A percentile compares a stretch with the other conserved stretches of the same genome.
Evolutionary conservation across 1,140 invertebrate genomes (phyloP).

Genomic region (Scylla paramamosain): DNA sequence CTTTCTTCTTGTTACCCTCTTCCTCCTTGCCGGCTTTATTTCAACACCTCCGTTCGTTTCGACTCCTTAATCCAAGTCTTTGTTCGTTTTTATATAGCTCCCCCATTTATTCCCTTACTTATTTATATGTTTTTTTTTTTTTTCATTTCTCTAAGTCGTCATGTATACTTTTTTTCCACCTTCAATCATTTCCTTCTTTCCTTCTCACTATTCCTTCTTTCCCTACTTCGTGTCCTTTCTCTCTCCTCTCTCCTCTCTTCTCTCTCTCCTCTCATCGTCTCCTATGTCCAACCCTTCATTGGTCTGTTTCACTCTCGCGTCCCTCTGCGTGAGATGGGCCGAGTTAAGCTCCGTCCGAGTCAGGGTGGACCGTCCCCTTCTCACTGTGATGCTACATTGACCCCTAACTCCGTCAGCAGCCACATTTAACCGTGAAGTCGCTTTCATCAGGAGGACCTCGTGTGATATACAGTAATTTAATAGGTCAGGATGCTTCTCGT

Average conservation of each 20-base stretch:
- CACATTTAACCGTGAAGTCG: slow-evolving; percentile 3
- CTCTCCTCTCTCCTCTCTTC: too few species aligned
- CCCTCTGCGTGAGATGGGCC: not conserved
- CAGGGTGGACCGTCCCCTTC: slow-evolving; percentile 16
- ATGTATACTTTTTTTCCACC: not conserved
- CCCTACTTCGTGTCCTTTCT: too few species aligned
- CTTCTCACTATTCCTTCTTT: not conserved
- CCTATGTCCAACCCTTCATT: slow-evolving; percentile 18
- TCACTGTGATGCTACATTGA: not conserved
- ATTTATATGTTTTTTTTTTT: not conserved
- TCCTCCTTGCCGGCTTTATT: not conserved
- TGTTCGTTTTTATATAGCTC: slow-evolving; percentile 6
- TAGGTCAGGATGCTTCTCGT: not conserved
- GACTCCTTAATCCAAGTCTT: slow-evolving; percentile 13
- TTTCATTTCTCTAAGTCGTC: too few species aligned
- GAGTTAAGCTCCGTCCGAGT: not conserved
- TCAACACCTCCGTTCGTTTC: slow-evolving; percentile 11
- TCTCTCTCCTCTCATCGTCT: not conserved
- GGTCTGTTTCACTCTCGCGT: slow-evolving; percentile 8
- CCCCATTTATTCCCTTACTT: slow-evolving; percentile 22
- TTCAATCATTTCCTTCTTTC: not conserved
- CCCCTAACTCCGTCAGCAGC: slow-evolving; percentile 9
- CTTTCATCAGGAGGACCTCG: not conserved
- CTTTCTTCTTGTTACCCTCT: not conserved
- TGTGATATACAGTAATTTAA: slow-evolving; percentile 15